phyloP scores from a whole-genome alignment of 1,140 invertebrate genomes.

The Cotesia glomerata region DNA sequence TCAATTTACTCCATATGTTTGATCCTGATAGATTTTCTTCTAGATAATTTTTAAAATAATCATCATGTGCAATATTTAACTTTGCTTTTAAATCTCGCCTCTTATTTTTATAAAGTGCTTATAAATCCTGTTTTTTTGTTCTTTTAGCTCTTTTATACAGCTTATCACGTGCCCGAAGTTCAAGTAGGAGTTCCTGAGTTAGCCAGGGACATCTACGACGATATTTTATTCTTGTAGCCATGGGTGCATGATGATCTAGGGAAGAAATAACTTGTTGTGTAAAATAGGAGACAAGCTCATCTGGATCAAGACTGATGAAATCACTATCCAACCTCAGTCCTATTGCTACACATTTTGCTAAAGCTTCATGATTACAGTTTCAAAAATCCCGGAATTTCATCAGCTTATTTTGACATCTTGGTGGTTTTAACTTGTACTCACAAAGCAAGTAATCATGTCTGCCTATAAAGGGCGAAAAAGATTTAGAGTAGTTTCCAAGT shows the following conservation, averaged over 20 bases:
- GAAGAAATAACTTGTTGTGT: no score
- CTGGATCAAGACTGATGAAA: no score
- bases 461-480: neutral
- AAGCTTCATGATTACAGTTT: neutral
- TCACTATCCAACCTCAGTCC: neutral
- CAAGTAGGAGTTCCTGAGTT: neutral
- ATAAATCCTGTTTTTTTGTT: neutral
- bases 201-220: neutral
- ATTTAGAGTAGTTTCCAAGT: neutral
- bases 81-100: neutral
- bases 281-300: no score
- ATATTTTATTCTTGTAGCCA: neutral
- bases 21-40: no score
- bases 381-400: neutral
- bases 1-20: no score
- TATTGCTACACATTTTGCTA: neutral
- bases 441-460: neutral
- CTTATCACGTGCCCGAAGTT: neutral
- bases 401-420: neutral
- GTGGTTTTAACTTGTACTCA: neutral
- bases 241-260: no score
- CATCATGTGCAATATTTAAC: neutral
- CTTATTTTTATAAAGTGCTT: neutral
- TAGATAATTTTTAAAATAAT: no score
- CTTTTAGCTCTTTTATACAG: neutral